Evolutionary conservation across 2,113 vertebrate species (phyloP), one percentile per base, ranked within the genome.

Genomic region (Pao palembangensis): DNA sequence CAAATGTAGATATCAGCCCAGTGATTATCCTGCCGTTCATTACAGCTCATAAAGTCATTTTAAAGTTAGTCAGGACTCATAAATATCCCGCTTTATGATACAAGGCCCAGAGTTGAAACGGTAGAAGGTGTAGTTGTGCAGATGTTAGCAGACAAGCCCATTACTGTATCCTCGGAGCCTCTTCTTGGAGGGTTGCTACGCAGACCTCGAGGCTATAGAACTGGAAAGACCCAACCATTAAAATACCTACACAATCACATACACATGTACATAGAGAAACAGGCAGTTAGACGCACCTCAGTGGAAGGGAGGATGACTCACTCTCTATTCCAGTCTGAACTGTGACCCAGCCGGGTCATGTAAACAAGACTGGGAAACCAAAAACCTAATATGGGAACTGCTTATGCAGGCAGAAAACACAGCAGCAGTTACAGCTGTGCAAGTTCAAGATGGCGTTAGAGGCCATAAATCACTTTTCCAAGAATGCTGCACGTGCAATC

Each of bases 311-410:
- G 55, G 23, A 64, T 85, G 83, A 87, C 64, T 89, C 81, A 86
- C 65, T 58, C 54, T 69, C 86, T 89, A 87, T 88, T 87, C 61
- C 68, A 58, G 72, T 59, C 65, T 41, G 65, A 67, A 64, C 63
- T 62, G 65, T 84, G 85, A 80, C 74, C 79, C 71, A 56, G 68
- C 42, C 51, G 16, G 81, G 77, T 79, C 84, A 67, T 75, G 80
- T 86, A 87, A 88, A 87, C 85, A 89, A 83, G 68, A 62, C 69
- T 15, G 52, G 67, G 71, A 71, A 78, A 80, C 70, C 53, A 51
- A 75, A 75, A 78, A 83, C 69, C 81, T 67, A 62, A 80, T 81
- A 65, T 63, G 61, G 55, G 68, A 55, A 50, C 34, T 55, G 51
- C 51, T 64, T 34, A 58, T 58, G 58, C 47, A 52, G 53, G 61